Evolutionary conservation across 92 coral and sea anemone species (phyloP).

Genomic region (Actinostola sp.): DNA sequence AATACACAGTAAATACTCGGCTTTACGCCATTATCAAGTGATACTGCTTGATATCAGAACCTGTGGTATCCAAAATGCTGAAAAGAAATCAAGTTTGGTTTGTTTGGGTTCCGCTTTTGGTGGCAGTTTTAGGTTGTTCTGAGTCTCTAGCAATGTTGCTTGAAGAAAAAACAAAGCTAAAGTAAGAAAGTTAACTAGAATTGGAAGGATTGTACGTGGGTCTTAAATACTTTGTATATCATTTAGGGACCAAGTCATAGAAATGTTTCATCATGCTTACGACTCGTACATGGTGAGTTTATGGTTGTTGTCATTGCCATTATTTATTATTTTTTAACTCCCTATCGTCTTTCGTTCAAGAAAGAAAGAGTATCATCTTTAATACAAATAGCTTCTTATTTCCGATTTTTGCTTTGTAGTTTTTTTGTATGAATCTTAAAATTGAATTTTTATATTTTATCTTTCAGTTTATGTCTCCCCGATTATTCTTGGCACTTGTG

Average conservation of each 20-base stretch:
- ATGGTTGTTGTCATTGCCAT: background rate
- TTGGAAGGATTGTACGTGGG: background rate
- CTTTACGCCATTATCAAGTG: slow-evolving; percentile 22
- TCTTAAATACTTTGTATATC: background rate
- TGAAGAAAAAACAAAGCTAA: slow-evolving; percentile 75
- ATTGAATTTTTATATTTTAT: too few species aligned
- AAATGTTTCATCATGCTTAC: slow-evolving; percentile 98
- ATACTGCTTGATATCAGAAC: slow-evolving; percentile 33
- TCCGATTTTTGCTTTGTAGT: too few species aligned
- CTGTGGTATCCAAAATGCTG: slow-evolving; percentile 28
- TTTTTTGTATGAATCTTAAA: too few species aligned
- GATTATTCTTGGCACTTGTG: too few species aligned
- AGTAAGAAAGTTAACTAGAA: slow-evolving; percentile 39
- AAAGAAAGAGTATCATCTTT: too few species aligned
- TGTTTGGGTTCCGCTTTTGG: slow-evolving; percentile 38
- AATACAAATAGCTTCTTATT: too few species aligned
- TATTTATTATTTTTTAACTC: background rate
- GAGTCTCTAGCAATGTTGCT: slow-evolving; percentile 77
- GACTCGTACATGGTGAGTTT: slow-evolving; percentile 92
- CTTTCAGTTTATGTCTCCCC: too few species aligned
- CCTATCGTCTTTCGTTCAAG: too few species aligned
- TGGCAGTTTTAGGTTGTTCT: slow-evolving; percentile 37
- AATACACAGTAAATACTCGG: background rate
- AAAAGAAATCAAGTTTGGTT: slow-evolving; percentile 2
- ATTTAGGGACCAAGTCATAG: slow-evolving; percentile 84